Evolutionary conservation across 2,113 vertebrate species (phyloP), one percentile per base, ranked within the genome.

Genomic region (Ornithorhynchus anatinus): DNA sequence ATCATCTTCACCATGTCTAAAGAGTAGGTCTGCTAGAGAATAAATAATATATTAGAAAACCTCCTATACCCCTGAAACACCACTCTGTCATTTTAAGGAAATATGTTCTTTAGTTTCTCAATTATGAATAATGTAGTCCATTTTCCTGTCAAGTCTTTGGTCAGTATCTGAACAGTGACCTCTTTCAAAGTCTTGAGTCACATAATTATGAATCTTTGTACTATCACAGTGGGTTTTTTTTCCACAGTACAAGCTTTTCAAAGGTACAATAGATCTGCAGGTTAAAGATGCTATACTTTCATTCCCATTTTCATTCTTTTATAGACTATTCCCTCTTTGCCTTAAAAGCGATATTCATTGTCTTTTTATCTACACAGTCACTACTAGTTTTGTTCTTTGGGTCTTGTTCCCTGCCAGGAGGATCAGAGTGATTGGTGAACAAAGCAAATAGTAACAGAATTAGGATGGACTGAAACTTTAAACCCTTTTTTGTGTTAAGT

Each of bases 381-480:
- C 91, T 83, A 90, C 68, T 56, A 92, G 90, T 91, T 94, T 91
- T 93, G 84, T 92, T 93, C 92, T 92, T 79, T 65, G 79, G 84
- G 91, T 91, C 90, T 86, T 86, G 84, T 89, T 85, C 85, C 92
- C 90, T 91, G 92, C 90, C 86, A 94, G 89, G 91, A 93, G 85
- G 91, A 93, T 93, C 89, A 94, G 83, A 94, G 91, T 87, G 89
- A 91, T 66, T 75, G 85, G 40, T 76, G 91, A 93, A 94, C 91
- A 94, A 93, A 94, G 92, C 87, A 93, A 92, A 92, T 71, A 89
- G 88, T 89, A 87, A 88, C 84, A 82, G 90, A 91, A 90, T 91
- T 89, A 89, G 75, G 85, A 81, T 84, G 56, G 72, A 88, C 62
- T 69, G 75, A 92, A 87, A 87, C 84, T 84, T 79, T 81, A 86